phyloP scores from a whole-genome alignment of 1,140 invertebrate genomes.

The Bombus polaris region DNA sequence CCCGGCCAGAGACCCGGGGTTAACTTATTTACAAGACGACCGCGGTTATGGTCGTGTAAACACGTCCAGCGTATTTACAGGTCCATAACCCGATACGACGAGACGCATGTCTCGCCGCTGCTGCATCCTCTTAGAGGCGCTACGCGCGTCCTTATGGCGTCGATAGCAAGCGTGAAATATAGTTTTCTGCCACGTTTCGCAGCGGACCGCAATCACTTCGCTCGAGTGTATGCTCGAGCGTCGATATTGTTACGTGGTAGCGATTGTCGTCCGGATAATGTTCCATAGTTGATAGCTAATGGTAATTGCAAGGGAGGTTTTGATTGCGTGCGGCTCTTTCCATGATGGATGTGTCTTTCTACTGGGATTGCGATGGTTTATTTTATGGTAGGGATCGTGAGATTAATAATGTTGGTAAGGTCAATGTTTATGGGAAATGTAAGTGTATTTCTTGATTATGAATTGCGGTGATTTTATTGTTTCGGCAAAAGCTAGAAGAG shows the following conservation, averaged over 20 bases:
- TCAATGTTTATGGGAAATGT: too few relatives aligned
- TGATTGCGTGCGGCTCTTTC: not conserved
- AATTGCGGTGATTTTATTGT: too few relatives aligned
- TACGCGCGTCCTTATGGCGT: slow-evolving; percentile 46
- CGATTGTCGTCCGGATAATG: not conserved
- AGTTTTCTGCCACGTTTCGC: slow-evolving; percentile 30
- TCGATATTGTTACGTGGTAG: not conserved
- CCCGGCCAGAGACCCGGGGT: slow-evolving; percentile 51
- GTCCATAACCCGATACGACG: slow-evolving; percentile 64
- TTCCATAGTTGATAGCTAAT: not conserved
- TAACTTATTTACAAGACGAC: slow-evolving; percentile 70
- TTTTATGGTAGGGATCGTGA: not conserved
- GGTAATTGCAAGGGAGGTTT: not conserved
- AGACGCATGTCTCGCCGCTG: slow-evolving; percentile 56
- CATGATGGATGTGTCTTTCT: not conserved
- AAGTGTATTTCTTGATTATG: too few relatives aligned
- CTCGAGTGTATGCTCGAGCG: too few relatives aligned
- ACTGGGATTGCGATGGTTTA: not conserved
- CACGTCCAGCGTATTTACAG: slow-evolving; percentile 70
- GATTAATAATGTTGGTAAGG: too few relatives aligned
- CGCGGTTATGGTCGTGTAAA: slow-evolving; percentile 70
- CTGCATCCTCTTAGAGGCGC: slow-evolving; percentile 37
- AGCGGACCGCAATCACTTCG: not conserved
- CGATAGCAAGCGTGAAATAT: slow-evolving; percentile 51
- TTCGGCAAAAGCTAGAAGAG: too few relatives aligned